Evolutionary conservation across 1,140 invertebrate genomes (phyloP), one percentile per base, ranked within the genome.

Genomic region (Sitodiplosis mosellana): DNA sequence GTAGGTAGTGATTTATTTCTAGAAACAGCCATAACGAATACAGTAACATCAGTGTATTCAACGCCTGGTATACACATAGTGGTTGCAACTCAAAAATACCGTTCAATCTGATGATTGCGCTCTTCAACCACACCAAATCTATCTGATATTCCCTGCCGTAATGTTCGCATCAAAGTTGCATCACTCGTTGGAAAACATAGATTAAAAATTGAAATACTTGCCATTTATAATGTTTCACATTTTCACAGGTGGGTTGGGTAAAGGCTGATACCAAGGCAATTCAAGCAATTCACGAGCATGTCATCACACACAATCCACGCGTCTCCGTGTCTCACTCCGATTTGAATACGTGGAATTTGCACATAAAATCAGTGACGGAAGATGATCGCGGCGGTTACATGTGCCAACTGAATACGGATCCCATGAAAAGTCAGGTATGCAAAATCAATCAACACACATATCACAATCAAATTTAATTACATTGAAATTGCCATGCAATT

Each of bases 271-370:
- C 81, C 21, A 84, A 87, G 64, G 83, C 83, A 17, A 81, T 86
- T 47, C 80, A 88, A 64, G 87, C 87, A 11, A 87, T 90, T 60
- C 84, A 90, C 64, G 82, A 86, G 54, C 81, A 87, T 59, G 85
- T 89, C 47, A 87, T 91, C 64, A 87, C 84, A 10, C 84, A 90
- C 65, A 87, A 87, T 70, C 77, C 80, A 47, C 73, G 83, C 40
- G 75, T 88, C 14, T 76, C 76, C 4, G 84, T 88, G 34, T 80
- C 81, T 19, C 83, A 86, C 58, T 76, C 76, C 58, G 81, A 83
- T 56, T 76, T 81, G 56, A 74, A 76, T 47, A 80, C 77, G 45
- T 89, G 86, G 86, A 86, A 83, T 64, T 70, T 90, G 49, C 82
- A 87, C 63, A 87, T 89, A 55, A 80, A 77, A 55, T 74, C 76